Evolutionary conservation across 2,113 vertebrate genomes (phyloP).

Genomic region (Nothocercus nigrocapillus): DNA sequence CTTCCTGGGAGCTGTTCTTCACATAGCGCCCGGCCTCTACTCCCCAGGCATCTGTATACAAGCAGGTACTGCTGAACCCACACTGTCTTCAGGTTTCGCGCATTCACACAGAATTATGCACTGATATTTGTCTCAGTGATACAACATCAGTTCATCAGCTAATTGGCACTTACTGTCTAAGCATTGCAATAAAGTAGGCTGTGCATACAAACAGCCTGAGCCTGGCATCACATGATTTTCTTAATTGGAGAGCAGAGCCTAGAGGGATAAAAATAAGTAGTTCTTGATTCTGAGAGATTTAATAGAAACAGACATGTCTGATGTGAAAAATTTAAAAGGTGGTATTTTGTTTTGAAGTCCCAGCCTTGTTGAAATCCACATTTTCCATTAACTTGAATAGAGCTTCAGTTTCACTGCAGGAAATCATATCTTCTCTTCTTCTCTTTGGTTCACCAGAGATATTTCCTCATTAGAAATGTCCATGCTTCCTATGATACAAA

Average conservation of each 20-base stretch:
- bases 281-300: conserved; percentile 13
- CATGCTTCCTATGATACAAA: background rate
- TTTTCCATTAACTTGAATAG: background rate
- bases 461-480: background rate
- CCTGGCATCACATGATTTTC: background rate
- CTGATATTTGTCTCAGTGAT: background rate
- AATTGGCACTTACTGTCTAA: background rate
- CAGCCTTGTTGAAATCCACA: background rate
- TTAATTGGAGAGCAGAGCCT: background rate
- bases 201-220: background rate
- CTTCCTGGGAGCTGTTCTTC: background rate
- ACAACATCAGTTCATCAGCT: background rate
- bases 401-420: background rate
- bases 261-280: conserved; percentile 19
- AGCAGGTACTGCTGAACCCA: background rate
- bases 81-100: background rate
- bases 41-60: background rate
- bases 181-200: background rate
- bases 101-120: background rate
- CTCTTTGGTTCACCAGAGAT: background rate
- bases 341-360: conserved; percentile 24
- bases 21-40: no score
- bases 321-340: background rate
- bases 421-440: background rate
- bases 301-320: conserved; percentile 14